phyloP scores from a whole-genome alignment of 2,113 vertebrate species.

The Sturnus vulgaris region DNA sequence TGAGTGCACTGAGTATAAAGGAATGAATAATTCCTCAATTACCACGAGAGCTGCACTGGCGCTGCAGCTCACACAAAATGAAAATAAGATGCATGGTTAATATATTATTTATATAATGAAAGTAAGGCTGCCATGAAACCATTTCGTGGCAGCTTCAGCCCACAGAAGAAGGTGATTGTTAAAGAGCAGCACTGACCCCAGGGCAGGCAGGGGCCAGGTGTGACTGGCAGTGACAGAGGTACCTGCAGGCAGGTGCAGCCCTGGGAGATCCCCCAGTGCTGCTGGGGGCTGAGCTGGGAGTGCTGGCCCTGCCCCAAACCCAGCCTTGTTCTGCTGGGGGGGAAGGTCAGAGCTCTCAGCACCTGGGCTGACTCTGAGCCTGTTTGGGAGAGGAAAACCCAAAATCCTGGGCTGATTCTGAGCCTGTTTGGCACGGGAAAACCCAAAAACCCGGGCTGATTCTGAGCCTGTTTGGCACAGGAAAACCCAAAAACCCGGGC shows the following conservation, averaged over 20 bases:
- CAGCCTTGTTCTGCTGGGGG: background rate
- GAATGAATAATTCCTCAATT: background rate
- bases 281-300: too few species aligned
- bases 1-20: background rate
- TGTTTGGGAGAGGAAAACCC: too few species aligned
- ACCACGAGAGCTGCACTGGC: background rate
- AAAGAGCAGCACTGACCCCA: background rate
- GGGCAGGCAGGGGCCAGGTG: background rate
- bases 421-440: too few species aligned
- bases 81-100: background rate
- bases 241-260: background rate
- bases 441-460: too few species aligned
- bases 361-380: background rate
- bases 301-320: background rate
- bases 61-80: background rate
- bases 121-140: slow-evolving; percentile 10
- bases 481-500: too few species aligned
- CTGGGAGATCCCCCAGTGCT: background rate
- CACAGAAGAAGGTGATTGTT: background rate
- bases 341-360: background rate
- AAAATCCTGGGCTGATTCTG: too few species aligned
- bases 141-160: background rate
- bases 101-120: background rate
- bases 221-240: background rate
- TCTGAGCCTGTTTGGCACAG: too few species aligned